Percentiles rank a stretch among this genome's conserved stretches.
phyloP scores from a whole-genome alignment of 2,797 vertebrate species.

The Tadarida brasiliensis region DNA sequence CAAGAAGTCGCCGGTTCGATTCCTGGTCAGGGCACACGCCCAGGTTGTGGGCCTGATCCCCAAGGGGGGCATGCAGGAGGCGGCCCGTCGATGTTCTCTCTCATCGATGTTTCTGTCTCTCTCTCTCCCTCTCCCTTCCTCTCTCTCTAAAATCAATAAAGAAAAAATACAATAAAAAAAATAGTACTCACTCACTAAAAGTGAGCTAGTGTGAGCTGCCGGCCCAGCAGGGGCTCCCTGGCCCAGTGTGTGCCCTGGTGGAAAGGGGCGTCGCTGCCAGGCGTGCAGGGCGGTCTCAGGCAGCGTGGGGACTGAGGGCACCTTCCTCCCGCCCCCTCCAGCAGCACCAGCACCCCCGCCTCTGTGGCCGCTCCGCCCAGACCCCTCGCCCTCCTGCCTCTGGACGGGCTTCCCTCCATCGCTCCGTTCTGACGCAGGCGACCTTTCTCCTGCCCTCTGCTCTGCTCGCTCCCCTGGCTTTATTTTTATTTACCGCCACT shows the following conservation, averaged over 20 bases:
- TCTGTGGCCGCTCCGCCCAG: too few species aligned
- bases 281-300: too few species aligned
- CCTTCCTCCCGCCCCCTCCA: background rate
- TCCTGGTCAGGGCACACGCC: too few species aligned
- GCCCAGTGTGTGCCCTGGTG: background rate
- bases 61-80: too few species aligned
- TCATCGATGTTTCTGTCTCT: too few species aligned
- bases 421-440: background rate
- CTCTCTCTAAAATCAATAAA: too few species aligned
- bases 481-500: background rate
- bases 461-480: background rate
- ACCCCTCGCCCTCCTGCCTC: background rate
- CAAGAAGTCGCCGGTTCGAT: too few species aligned
- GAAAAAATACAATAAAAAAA: too few species aligned
- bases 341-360: background rate
- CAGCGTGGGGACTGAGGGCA: accelerated
- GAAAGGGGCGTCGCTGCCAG: background rate
- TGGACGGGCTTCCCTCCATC: background rate
- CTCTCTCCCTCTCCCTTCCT: too few species aligned
- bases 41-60: too few species aligned
- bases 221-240: background rate
- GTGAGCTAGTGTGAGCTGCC: background rate
- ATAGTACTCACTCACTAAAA: background rate
- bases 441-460: accelerated
- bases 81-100: too few species aligned